Evolutionary conservation across 2,113 vertebrate genomes (phyloP).

Genomic region (Gallinago media): DNA sequence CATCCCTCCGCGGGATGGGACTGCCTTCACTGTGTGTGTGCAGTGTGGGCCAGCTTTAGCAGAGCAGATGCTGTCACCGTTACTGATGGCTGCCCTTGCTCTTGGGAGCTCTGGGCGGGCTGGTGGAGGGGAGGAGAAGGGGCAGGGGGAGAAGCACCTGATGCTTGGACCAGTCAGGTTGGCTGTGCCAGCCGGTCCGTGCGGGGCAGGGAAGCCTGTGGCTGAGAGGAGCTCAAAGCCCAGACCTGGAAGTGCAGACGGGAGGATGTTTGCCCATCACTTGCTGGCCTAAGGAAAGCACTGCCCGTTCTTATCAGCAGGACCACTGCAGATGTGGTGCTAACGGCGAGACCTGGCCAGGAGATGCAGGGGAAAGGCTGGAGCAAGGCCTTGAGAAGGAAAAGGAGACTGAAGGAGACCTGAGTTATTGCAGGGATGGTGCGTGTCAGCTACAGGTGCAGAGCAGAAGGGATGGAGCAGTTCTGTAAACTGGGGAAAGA

Average conservation of each 20-base stretch:
- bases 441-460: background rate
- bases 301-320: background rate
- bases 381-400: background rate
- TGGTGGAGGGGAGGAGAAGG: background rate
- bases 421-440: fast-evolving
- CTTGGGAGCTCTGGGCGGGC: background rate
- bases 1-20: background rate
- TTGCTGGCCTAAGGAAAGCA: fast-evolving
- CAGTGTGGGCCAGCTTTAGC: background rate
- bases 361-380: fast-evolving
- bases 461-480: background rate
- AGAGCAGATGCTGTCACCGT: fast-evolving
- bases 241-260: background rate
- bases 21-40: background rate
- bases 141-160: background rate
- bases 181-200: fast-evolving
- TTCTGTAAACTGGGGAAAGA: fast-evolving
- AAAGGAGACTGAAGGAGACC: background rate
- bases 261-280: fast-evolving
- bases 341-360: background rate
- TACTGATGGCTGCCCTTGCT: background rate
- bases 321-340: background rate
- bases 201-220: fast-evolving
- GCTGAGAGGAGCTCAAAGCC: background rate
- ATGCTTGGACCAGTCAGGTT: fast-evolving